These are phyloP conservation scores for Enteromius viviparus DNA, from an alignment of 2,797 vertebrate genomes.

Conservation along the genomic window DNA sequence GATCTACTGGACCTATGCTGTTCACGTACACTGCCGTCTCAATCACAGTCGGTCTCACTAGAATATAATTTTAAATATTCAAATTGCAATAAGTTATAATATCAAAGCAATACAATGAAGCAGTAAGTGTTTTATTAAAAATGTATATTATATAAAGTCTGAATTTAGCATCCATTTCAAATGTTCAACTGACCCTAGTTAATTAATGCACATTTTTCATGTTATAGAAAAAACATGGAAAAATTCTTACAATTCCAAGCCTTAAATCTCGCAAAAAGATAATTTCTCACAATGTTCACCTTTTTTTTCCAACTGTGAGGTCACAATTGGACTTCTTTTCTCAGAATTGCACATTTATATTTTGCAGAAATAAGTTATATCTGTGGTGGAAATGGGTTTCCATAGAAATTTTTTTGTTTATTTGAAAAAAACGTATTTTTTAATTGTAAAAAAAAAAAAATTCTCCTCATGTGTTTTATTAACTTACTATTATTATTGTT, in stretches of 20 bases:
- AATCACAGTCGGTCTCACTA: conserved; percentile 94
- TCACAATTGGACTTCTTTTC: background rate
- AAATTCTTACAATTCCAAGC: background rate
- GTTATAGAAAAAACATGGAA: background rate
- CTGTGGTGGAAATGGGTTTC: background rate
- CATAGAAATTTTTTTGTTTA: background rate
- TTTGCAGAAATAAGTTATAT: background rate
- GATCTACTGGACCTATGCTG: conserved; percentile 96
- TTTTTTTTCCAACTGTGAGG: background rate
- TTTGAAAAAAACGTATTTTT: too few species aligned
- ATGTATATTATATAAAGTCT: background rate
- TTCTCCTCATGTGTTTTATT: background rate
- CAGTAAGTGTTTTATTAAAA: background rate
- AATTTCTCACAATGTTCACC: background rate
- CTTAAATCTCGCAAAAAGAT: background rate
- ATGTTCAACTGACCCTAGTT: background rate
- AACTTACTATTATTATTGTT: background rate
- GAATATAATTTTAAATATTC: conserved; percentile 59
- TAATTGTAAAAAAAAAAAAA: too few species aligned
- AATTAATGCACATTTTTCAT: background rate
- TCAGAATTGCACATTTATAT: background rate
- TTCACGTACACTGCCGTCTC: conserved; percentile 96
- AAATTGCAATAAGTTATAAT: background rate
- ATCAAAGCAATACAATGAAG: background rate
- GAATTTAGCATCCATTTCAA: background rate